Evolutionary conservation across 2,888 invertebrate species (phyloP).

Genomic region (Drosophila phalerata): DNA sequence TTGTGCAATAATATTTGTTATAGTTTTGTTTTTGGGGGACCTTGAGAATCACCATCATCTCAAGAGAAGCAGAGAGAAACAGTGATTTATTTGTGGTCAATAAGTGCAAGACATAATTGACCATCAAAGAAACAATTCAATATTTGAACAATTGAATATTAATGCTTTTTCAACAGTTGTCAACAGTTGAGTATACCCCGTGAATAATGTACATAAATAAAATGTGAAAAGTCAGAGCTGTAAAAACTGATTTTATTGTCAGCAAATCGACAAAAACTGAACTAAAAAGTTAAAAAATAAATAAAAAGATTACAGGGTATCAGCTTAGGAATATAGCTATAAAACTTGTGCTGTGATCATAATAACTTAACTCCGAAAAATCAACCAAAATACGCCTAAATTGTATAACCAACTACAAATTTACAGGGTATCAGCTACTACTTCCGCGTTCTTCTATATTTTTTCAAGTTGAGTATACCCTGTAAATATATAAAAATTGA

Average conservation of each 20-base stretch:
- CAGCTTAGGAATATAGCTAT: too few relatives aligned
- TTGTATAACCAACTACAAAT: background rate
- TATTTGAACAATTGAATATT: slow-evolving; percentile 26
- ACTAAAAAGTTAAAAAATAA: too few relatives aligned
- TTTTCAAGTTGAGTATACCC: too few relatives aligned
- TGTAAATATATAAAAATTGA: too few relatives aligned
- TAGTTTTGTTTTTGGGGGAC: slow-evolving; percentile 18
- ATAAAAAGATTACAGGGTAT: too few relatives aligned
- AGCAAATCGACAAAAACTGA: too few relatives aligned
- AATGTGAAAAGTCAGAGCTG: background rate
- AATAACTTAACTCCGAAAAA: background rate
- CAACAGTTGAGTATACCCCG: background rate
- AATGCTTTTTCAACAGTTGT: background rate
- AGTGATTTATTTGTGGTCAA: slow-evolving; percentile 36
- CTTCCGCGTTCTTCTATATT: too few relatives aligned
- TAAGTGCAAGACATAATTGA: slow-evolving; percentile 60
- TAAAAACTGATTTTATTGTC: background rate
- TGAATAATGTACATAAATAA: background rate
- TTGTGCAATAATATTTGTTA: slow-evolving; percentile 61
- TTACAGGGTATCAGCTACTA: too few relatives aligned
- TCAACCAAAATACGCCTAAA: background rate
- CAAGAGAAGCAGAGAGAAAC: background rate
- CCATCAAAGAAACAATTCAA: slow-evolving; percentile 34
- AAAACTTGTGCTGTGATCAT: too few relatives aligned
- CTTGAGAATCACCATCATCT: slow-evolving; percentile 28